Conservation (phyloP, 1,140 invertebrate species). For the Lordiphosa clarofinis region DNA sequence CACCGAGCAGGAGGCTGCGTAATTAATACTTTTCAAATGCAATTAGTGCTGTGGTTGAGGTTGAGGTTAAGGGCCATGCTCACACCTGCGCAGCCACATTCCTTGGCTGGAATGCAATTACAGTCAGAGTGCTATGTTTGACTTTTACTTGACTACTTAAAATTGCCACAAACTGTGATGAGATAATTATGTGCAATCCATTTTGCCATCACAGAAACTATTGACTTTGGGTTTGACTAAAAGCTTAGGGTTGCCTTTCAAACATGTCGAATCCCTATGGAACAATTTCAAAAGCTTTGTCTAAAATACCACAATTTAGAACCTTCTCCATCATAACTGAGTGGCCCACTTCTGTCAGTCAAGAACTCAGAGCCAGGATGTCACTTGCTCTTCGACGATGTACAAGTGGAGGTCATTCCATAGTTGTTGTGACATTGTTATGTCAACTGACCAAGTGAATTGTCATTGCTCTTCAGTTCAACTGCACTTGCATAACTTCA, state of each 20-base stretch:
- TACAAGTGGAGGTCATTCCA: background rate
- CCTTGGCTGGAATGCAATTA: too few relatives aligned
- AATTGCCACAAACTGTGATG: too few relatives aligned
- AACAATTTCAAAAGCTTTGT: background rate
- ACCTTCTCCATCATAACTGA: too few relatives aligned
- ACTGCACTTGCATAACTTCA: constrained; percentile 34
- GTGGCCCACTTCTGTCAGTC: constrained; percentile 16
- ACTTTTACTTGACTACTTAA: too few relatives aligned
- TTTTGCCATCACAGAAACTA: background rate
- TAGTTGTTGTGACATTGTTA: constrained; percentile 25
- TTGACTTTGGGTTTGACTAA: too few relatives aligned
- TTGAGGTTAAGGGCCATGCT: background rate
- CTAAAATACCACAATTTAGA: too few relatives aligned
- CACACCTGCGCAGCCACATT: background rate
- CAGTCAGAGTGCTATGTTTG: too few relatives aligned
- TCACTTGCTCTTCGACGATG: background rate
- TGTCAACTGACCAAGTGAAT: constrained; percentile 32
- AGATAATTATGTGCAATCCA: too few relatives aligned
- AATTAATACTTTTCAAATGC: constrained; percentile 42
- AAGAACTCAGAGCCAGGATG: background rate
- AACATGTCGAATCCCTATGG: background rate
- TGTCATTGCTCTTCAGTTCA: constrained; percentile 17
- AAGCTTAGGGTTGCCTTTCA: too few relatives aligned
- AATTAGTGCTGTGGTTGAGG: constrained; percentile 25
- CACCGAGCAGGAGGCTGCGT: background rate